Percentiles rank a stretch among this genome's conserved stretches.
Evolutionary conservation across 2,888 invertebrate genomes (phyloP).

Genomic region (Mystacides longicornis): DNA sequence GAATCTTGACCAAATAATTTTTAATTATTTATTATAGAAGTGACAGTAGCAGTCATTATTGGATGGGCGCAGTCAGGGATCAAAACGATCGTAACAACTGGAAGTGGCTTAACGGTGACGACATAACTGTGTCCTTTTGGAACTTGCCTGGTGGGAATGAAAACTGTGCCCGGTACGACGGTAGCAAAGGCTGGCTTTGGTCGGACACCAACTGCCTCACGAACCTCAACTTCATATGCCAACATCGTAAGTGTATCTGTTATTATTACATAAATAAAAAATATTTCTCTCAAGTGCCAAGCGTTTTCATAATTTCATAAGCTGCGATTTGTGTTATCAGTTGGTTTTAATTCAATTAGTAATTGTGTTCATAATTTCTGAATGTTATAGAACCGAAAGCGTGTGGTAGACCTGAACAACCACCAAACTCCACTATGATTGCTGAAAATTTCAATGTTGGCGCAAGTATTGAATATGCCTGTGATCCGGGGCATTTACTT

Average conservation of each 20-base stretch:
- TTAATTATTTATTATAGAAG: slow-evolving; percentile 46
- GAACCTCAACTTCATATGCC: slow-evolving; percentile 83
- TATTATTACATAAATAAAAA: background rate
- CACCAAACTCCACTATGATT: slow-evolving; percentile 84
- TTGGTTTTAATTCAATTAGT: too few species aligned
- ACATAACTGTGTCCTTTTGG: slow-evolving; percentile 88
- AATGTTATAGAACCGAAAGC: slow-evolving; percentile 76
- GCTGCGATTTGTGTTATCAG: background rate
- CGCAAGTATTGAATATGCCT: slow-evolving; percentile 73
- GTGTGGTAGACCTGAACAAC: slow-evolving; percentile 87
- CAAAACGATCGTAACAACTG: slow-evolving; percentile 68
- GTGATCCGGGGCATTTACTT: slow-evolving; percentile 78
- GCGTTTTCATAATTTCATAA: background rate
- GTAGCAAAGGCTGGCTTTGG: slow-evolving; percentile 92
- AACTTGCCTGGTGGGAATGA: slow-evolving; percentile 77
- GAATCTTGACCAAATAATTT: background rate
- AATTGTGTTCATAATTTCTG: too few species aligned
- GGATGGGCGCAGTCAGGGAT: slow-evolving; percentile 91
- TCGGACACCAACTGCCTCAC: slow-evolving; percentile 84
- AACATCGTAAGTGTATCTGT: slow-evolving; percentile 68
- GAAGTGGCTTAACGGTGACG: slow-evolving; percentile 87
- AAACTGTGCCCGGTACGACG: slow-evolving; percentile 84
- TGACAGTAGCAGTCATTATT: slow-evolving; percentile 86
- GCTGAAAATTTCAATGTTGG: slow-evolving; percentile 74
- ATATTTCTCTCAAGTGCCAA: background rate